Evolutionary conservation across 2,113 vertebrate species (phyloP).

Genomic region (Phasianus colchicus): DNA sequence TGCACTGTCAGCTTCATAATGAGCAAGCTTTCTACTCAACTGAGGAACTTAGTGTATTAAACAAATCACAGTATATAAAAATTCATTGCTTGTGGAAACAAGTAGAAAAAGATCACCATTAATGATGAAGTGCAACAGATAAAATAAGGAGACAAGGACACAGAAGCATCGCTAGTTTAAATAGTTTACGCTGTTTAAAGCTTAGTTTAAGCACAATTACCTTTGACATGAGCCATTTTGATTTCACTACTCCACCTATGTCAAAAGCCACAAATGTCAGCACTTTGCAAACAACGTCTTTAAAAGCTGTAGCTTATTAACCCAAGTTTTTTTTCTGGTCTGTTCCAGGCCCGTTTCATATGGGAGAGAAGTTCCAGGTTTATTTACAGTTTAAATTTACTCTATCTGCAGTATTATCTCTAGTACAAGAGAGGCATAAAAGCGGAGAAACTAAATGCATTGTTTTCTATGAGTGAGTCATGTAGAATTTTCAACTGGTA

Average conservation of each 20-base stretch:
- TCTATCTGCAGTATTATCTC: neutral
- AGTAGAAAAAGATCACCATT: conserved; percentile 16
- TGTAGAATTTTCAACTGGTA: neutral
- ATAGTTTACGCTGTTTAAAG: neutral
- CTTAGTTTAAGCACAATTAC: conserved; percentile 30
- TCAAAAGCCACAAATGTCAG: conserved; percentile 29
- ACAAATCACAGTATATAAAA: neutral
- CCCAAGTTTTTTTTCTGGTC: neutral
- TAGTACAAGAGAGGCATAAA: neutral
- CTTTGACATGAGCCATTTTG: conserved; percentile 49
- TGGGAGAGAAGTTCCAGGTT: neutral
- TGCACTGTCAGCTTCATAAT: conserved; percentile 2
- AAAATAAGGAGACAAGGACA: neutral
- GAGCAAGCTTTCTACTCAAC: neutral
- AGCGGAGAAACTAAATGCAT: neutral
- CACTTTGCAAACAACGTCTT: neutral
- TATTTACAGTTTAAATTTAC: neutral
- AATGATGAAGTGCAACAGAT: conserved; percentile 33
- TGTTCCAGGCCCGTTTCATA: conserved; percentile 4
- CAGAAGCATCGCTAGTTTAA: neutral
- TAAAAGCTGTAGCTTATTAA: conserved; percentile 45
- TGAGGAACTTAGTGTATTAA: neutral
- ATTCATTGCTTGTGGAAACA: conserved; percentile 25
- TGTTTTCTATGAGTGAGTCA: neutral
- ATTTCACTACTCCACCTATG: neutral